Conservation (phyloP, 2,797 vertebrate genomes). For the Eremophila alpestris region DNA sequence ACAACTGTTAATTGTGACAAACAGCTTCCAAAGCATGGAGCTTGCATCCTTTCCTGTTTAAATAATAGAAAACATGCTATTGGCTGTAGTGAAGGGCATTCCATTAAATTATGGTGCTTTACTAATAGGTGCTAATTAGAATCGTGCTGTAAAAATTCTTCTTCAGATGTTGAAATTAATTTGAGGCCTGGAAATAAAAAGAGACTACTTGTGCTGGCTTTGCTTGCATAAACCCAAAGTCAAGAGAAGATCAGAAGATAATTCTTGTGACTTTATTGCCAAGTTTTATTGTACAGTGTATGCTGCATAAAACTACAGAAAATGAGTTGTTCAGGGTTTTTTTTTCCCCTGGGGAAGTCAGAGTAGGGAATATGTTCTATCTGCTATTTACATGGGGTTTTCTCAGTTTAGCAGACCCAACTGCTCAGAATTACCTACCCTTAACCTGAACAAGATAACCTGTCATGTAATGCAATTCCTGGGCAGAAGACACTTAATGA, state of each 20-base stretch:
- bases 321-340: background rate
- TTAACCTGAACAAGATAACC: background rate
- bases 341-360: background rate
- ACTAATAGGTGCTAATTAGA: constrained; percentile 69
- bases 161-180: constrained; percentile 18
- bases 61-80: constrained; percentile 49
- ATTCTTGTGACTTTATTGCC: background rate
- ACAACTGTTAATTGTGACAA: constrained; percentile 48
- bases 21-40: constrained; percentile 75
- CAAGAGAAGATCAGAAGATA: background rate
- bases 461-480: background rate
- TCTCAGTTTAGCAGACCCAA: background rate
- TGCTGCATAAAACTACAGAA: background rate
- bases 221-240: constrained; percentile 6
- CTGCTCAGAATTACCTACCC: background rate
- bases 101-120: constrained; percentile 54
- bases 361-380: background rate
- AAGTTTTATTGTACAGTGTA: background rate
- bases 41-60: constrained; percentile 49
- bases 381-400: background rate
- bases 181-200: constrained; percentile 19
- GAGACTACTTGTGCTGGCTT: constrained; percentile 16
- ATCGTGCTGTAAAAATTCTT: background rate
- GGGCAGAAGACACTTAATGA: background rate
- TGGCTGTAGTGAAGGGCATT: constrained; percentile 39